Conservation (phyloP, 2,888 invertebrate genomes). For the Serripes groenlandicus region DNA sequence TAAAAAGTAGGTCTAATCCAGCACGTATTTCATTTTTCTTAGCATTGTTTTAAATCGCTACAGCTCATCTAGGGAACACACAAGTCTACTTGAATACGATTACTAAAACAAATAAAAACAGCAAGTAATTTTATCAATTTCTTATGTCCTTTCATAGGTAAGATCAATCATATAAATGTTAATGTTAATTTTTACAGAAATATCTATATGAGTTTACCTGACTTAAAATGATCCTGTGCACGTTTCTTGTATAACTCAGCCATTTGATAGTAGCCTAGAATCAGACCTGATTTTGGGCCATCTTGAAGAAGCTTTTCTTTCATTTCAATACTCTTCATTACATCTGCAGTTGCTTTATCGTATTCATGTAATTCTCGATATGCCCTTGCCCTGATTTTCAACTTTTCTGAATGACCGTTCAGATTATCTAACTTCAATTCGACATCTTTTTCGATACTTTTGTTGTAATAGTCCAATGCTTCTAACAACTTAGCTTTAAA, state of each 20-base stretch:
- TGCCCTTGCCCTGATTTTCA: slow-evolving; percentile 5
- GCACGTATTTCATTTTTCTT: too few relatives aligned
- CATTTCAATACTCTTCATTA: neutral
- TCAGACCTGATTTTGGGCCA: neutral
- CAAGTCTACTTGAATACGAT: too few relatives aligned
- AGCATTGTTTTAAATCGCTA: too few relatives aligned
- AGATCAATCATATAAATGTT: too few relatives aligned
- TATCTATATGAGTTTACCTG: too few relatives aligned
- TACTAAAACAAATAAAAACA: too few relatives aligned
- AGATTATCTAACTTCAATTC: slow-evolving; percentile 5
- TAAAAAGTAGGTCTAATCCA: too few relatives aligned
- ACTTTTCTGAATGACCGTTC: neutral
- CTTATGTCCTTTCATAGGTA: too few relatives aligned
- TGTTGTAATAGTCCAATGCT: slow-evolving; percentile 8
- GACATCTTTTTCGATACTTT: slow-evolving; percentile 12
- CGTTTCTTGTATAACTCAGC: neutral
- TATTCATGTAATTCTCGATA: slow-evolving; percentile 8
- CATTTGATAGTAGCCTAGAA: slow-evolving; percentile 12
- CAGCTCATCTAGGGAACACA: too few relatives aligned
- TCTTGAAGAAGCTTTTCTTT: slow-evolving; percentile 9
- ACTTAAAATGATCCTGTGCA: neutral
- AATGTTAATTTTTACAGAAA: too few relatives aligned
- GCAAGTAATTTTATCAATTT: too few relatives aligned
- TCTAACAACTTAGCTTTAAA: neutral
- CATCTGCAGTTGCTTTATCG: slow-evolving; percentile 14